Evolutionary conservation across 2,888 invertebrate species (phyloP), one percentile per base, ranked within the genome.

Genomic region (Sarcophaga variegata): DNA sequence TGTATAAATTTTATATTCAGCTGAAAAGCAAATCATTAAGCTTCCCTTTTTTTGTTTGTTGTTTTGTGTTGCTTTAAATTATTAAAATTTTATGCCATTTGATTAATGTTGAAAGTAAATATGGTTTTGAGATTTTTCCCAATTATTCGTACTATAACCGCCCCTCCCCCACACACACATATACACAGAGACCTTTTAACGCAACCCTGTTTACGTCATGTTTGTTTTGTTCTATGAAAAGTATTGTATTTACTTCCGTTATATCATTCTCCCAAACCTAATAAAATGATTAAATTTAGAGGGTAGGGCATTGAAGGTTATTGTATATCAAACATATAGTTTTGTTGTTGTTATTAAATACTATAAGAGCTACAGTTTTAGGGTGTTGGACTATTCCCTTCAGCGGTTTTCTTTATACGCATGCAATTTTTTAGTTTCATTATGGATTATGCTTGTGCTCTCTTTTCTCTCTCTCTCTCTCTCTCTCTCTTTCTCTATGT

Each of bases 171-270:
- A 14, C 2, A 17, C 4, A 49, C 37, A 64, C 17, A 37, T 1
- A 8, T 54, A 22, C 11, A 5, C 4, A n/a, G 0, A 8, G 2
- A 37, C 37, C 37, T 37, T 12, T 64, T 20, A n/a, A 45, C 54
- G 27, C 67, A 75, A 74, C 66, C 20, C 74, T 69, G 59, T 69
- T 60, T 45, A 20, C 66, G 25, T 80, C 63, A 81, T 75, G 62
- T 75, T 69, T 70, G 25, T 27, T 37, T 37, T n/a, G 37, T 62
- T 76, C 63, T 69, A 49, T 4, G 2, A 79, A 49, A 69, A 60
- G 10, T n/a, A 59, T 14, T 37, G 67, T 81, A 66, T 81, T 81
- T 60, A 81, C 80, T 81, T 81, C 72, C 80, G 80, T 67, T 81
- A 62, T 63, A 75, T 69, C 69, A 75, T 69, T n/a, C 37, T 54